Conservation (phyloP, 2,113 vertebrate species). For the Sapajus apella region DNA sequence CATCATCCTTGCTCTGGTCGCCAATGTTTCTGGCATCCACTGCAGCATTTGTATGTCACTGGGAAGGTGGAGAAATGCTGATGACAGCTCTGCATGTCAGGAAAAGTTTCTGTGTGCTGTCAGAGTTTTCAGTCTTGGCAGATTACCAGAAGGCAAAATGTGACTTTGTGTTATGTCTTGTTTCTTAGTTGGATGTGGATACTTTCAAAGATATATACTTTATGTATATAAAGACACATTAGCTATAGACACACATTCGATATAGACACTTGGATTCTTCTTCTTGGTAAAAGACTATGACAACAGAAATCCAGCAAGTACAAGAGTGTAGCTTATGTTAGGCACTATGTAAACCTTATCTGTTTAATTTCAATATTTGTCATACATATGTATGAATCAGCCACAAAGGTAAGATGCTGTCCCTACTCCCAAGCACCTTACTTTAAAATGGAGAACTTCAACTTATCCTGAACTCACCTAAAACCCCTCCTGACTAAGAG, state of each 20-base stretch:
- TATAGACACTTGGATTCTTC: not conserved
- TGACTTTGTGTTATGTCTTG: constrained; percentile 29
- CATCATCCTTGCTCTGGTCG: constrained; percentile 26
- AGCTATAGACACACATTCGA: not conserved
- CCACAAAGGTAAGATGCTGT: not conserved
- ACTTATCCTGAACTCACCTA: constrained; percentile 78
- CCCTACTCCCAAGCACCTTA: not conserved
- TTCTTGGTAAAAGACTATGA: not conserved
- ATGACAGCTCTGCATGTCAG: constrained; percentile 14
- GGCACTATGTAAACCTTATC: not conserved
- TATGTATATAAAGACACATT: not conserved
- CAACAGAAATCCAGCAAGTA: not conserved
- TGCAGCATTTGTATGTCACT: not conserved
- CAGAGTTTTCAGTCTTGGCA: not conserved
- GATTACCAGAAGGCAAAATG: not conserved
- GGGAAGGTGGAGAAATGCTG: not conserved
- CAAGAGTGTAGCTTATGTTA: not conserved
- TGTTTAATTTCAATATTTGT: not conserved
- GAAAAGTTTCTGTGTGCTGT: constrained; percentile 40
- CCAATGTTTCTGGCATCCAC: not conserved
- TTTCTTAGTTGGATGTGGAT: not conserved
- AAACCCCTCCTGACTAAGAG: not conserved
- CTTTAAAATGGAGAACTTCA: constrained; percentile 13
- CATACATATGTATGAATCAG: not conserved
- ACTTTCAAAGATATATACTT: not conserved